Evolutionary conservation across 2,797 vertebrate species (phyloP).

Genomic region (Gymnocypris eckloni): DNA sequence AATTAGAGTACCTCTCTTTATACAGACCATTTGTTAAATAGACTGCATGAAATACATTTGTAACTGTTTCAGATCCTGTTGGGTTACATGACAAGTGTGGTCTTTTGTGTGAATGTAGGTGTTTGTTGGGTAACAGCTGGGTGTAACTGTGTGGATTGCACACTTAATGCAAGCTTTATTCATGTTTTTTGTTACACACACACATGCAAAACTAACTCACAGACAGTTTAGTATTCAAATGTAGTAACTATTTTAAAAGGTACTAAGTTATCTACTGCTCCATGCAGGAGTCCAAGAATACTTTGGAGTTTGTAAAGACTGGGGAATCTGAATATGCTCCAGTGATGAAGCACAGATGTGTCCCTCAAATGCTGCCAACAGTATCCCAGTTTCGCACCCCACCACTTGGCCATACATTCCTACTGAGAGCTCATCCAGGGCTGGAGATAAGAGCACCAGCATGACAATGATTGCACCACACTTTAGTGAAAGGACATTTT

Average conservation of each 20-base stretch:
- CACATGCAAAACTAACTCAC: neutral
- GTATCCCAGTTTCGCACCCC: neutral
- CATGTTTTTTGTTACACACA: neutral
- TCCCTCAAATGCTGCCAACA: neutral
- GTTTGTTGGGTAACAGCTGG: neutral
- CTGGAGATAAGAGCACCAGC: neutral
- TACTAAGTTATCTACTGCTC: neutral
- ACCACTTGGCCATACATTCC: slow-evolving; percentile 5
- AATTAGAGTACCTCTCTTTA: neutral
- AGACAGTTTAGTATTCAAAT: neutral
- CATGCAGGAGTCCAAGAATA: neutral
- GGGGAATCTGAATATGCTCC: neutral
- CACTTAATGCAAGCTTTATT: neutral
- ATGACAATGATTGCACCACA: slow-evolving; percentile 4
- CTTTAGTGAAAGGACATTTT: neutral
- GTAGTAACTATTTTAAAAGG: neutral
- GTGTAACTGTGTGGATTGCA: neutral
- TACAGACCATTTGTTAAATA: neutral
- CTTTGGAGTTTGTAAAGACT: neutral
- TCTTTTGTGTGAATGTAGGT: neutral
- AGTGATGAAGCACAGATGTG: neutral
- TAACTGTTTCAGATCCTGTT: neutral
- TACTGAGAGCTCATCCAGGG: neutral
- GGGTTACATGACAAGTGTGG: neutral
- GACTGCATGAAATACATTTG: neutral